Evolutionary conservation across 2,113 vertebrate genomes (phyloP), one percentile per base, ranked within the genome.

Genomic region (Forbesichthys papilliferus): DNA sequence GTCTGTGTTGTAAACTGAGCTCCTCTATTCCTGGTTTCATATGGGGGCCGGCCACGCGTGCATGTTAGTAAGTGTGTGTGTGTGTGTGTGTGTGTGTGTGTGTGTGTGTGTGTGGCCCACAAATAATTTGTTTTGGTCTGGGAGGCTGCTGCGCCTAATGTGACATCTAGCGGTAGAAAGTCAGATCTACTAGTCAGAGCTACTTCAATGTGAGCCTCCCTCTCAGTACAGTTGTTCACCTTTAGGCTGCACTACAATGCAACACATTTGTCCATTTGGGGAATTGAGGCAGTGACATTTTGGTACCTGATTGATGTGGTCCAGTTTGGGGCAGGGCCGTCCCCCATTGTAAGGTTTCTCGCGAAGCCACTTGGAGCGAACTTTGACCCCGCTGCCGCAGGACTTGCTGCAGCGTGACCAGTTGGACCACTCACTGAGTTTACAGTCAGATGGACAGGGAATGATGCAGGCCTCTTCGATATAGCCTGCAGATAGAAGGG

Each of bases 321-420:
- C 97, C 71, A 99, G 92, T 75, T 99, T 99, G 34, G 97, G 97
- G 74, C 97, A 99, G 1, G 97, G 97, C 64, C 96, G 94, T 52
- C 97, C 97, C 3, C 97, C 97, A 33, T 99, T 98, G 81, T 98
- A 99, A 0, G 97, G 97, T 51, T 98, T 98, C 83, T 98, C 97
- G 13, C 97, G 81, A 0, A 99, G 94, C 97, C 97, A 99, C 71
- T 99, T 99, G 65, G 97, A 99, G 1, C 97, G 94, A 78, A 99
- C 97, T 64, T 99, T 99, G 69, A 99, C 96, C 0, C 97, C 97
- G 0, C 96, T 98, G n/a, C 97, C 97, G 3, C 97, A 99, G 54
- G 97, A 98, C 78, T 98, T 99, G 64, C 96, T 99, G 75, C 97
- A 99, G 70, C 97, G 95, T 0, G 97, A 99, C 97, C 97, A 99